A percentile compares a stretch with the other conserved stretches of the same genome.
Evolutionary conservation across 2,797 vertebrate species (phyloP).

Genomic region (Arctocebus calabarensis): DNA sequence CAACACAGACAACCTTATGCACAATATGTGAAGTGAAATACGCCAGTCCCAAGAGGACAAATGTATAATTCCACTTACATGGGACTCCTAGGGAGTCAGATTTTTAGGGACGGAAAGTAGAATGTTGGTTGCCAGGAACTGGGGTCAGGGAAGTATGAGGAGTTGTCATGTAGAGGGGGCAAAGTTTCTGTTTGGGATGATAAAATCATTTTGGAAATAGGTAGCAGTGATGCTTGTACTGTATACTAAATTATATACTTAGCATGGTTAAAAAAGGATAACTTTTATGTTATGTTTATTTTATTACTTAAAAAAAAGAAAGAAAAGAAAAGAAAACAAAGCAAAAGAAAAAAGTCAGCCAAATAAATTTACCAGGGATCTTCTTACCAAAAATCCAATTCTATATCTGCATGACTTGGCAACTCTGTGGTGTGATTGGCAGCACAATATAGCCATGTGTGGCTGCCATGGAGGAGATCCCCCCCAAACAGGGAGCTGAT

Average conservation of each 20-base stretch:
- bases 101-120: not conserved
- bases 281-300: not conserved
- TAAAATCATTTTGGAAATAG: not conserved
- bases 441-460: accelerated
- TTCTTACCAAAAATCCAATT: not conserved
- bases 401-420: accelerated
- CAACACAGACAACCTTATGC: accelerated
- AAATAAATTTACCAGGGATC: not conserved
- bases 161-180: accelerated
- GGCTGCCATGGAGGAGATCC: no score
- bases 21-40: accelerated
- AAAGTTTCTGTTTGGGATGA: not conserved
- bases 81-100: no score
- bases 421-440: accelerated
- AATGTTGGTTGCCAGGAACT: no score
- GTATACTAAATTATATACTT: accelerated
- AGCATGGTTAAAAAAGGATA: not conserved
- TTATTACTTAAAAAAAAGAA: not conserved
- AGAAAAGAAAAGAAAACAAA: not conserved
- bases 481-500: accelerated
- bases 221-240: accelerated
- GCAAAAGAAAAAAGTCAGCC: not conserved
- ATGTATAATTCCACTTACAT: accelerated
- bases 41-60: not conserved
- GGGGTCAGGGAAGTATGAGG: not conserved